phyloP scores from a whole-genome alignment of 2,113 vertebrate genomes.

The Ameiurus melas region DNA sequence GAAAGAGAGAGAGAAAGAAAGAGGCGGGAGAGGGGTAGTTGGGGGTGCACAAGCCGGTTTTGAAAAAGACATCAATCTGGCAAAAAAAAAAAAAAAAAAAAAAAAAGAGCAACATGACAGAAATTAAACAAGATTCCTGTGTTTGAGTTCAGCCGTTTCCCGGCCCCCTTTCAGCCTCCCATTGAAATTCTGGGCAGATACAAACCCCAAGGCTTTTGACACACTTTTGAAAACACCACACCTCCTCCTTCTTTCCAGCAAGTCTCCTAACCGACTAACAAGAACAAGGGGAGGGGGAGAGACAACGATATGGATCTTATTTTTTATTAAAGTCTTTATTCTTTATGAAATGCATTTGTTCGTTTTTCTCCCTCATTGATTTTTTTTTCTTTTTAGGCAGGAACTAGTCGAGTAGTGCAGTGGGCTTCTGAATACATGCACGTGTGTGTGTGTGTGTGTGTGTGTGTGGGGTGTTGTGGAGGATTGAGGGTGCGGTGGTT shows the following conservation, averaged over 20 bases:
- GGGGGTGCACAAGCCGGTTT: conserved; percentile 70
- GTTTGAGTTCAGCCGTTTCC: conserved; percentile 79
- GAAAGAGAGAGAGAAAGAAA: conserved; percentile 41
- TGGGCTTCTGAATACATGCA: conserved; percentile 5
- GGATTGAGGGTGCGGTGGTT: conserved; percentile 19
- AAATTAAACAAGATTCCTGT: conserved; percentile 87
- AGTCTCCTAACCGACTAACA: conserved; percentile 79
- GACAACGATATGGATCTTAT: conserved; percentile 54
- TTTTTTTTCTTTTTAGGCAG: conserved; percentile 8
- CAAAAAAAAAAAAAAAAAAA: conserved; percentile 64
- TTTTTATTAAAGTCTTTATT: conserved; percentile 62
- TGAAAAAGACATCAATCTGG: conserved; percentile 82
- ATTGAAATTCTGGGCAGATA: conserved; percentile 88
- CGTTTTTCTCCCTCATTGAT: conserved; percentile 26
- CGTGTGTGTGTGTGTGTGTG: background rate
- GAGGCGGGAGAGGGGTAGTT: conserved; percentile 47
- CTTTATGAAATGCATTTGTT: conserved; percentile 56
- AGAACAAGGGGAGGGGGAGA: conserved; percentile 53
- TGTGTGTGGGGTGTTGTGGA: conserved; percentile 1
- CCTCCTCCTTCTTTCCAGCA: conserved; percentile 76
- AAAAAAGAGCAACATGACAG: conserved; percentile 79
- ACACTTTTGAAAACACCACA: conserved; percentile 86
- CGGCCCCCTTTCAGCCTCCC: conserved; percentile 79
- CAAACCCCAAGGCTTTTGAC: conserved; percentile 89
- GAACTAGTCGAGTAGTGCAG: background rate